Evolutionary conservation across 2,797 vertebrate genomes (phyloP), one percentile per base, ranked within the genome.

Genomic region (Aselliscus stoliczkanus): DNA sequence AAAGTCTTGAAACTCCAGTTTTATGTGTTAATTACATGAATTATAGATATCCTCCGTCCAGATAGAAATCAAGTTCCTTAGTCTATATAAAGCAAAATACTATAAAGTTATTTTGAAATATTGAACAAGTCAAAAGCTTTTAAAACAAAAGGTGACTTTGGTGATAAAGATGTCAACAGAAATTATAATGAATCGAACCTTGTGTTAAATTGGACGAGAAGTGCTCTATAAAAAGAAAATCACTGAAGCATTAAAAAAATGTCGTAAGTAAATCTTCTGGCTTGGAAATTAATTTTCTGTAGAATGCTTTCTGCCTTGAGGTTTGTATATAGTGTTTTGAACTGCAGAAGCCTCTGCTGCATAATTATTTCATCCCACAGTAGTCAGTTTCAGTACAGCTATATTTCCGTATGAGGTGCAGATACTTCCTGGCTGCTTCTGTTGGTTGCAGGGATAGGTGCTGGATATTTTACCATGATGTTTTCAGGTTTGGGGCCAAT

Each of bases 311-410:
- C 97, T 98, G 98, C 98, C 98, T 98, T 98, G 98, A 99, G 98
- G 98, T 99, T 99, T 99, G 98, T 98, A 98, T 99, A 98, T 99
- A 98, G 98, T 99, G 98, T 99, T 99, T 98, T 98, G 98, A 98
- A 98, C 98, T 99, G 98, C 98, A 99, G 98, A 98, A 98, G 98
- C 97, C 93, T 99, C 99, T 99, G 98, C 98, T 99, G 98, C 99
- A 99, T 99, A 99, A 98, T 99, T 98, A 98, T 98, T 98, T 98
- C 98, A 98, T 98, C 98, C 98, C 98, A 98, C 98, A 98, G 97
- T 98, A 98, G 97, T 98, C 98, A 98, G 98, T 98, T 98, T 98
- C 98, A 98, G 96, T 98, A 97, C 98, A 98, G 98, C 98, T 99
- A 98, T 99, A 98, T 99, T 99, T 99, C 10, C 0, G 97, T 98